Evolutionary conservation across 1,140 invertebrate genomes (phyloP).

Genomic region (Steinernema feltiae): DNA sequence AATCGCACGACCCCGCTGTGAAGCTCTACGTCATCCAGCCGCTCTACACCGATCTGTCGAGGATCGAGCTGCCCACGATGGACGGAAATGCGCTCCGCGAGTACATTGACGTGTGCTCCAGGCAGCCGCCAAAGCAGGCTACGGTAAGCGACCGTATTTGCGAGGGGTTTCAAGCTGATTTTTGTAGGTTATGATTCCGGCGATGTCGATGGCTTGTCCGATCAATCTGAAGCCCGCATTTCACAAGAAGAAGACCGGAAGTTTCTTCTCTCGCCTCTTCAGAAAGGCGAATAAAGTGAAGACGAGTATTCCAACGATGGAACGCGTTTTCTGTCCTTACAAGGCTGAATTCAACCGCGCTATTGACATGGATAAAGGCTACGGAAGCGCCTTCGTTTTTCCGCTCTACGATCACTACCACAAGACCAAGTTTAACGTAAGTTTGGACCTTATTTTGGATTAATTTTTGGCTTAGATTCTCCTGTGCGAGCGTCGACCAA

Average conservation of each 20-base stretch:
- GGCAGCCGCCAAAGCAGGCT: neutral
- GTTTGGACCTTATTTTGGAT: neutral
- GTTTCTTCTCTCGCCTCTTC: neutral
- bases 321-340: neutral
- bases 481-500: neutral
- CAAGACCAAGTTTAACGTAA: neutral
- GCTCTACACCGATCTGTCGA: neutral
- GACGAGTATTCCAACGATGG: neutral
- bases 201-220: neutral
- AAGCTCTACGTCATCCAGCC: conserved; percentile 9
- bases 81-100: neutral
- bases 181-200: neutral
- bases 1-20: neutral
- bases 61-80: neutral
- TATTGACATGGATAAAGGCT: neutral
- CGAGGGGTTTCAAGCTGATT: neutral
- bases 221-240: neutral
- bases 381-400: neutral
- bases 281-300: neutral
- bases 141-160: conserved; percentile 1
- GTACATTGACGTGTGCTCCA: neutral
- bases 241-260: neutral
- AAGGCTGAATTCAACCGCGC: neutral
- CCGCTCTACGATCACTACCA: neutral
- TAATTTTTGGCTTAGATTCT: neutral